Base-by-base conservation (phyloP, 2,888 invertebrate species). In the Ectemnius cavifrons region DNA sequence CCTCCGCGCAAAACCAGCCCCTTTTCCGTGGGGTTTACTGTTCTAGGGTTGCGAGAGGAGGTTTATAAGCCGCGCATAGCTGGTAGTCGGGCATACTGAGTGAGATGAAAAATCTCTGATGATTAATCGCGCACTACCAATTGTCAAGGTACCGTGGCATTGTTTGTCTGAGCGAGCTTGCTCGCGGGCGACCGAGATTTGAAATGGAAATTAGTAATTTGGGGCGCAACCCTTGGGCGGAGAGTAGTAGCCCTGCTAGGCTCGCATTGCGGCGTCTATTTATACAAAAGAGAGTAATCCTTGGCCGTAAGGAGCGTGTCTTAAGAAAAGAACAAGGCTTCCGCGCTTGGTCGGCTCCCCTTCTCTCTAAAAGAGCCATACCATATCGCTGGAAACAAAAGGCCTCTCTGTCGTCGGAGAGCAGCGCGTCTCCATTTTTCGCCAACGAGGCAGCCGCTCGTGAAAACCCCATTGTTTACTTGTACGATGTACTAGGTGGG, bases 401-500 rank as follows among this genome's bases (percentile, higher is more conserved):
- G 64, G 70, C 60, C 62, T 62, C 75, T 76, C 70, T 75, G 66
- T 73, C 63, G 37, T 11, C 37, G 37, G 37, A 6, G 37, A 37
- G 37, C 52, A 52, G 16, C 63, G 75, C 49, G 74, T 81, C 63
- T 71, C 70, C 75, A 64, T 77, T 78, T 78, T 75, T 76, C 70
- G 67, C 64, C 67, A 63, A 16, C 67, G 45, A 70, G 52, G 67
- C 67, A 75, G 72, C 72, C 63, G 66, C 67, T 71, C 71, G 75
- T 73, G 73, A 74, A 78, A 80, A 74, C 47, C 37, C 79, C 65
- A 80, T 82, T 82, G 82, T 82, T 77, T 76, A 60, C 62, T 67
- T 66, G 74, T 72, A 67, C 18, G 75, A 37, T 37, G 37, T 37
- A 37, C 8, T 37, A 37, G 37, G 6, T 37, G 37, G 37, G 37